These are phyloP conservation scores for Eupithecia subfuscata DNA, from an alignment of 2,888 invertebrate genomes.

Conservation along the genomic window DNA sequence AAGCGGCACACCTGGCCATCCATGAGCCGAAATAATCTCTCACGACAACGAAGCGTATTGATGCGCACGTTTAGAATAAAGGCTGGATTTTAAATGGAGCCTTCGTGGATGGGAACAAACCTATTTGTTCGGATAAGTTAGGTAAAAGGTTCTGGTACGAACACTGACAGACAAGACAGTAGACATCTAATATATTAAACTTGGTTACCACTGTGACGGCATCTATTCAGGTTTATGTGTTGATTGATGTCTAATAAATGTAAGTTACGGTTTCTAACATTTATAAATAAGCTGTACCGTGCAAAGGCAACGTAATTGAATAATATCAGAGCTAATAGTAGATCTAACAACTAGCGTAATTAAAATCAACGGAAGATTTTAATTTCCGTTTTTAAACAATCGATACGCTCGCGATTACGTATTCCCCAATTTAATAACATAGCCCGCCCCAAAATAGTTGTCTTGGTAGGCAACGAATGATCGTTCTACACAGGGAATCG, in stretches of 20 bases:
- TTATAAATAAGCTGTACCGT: neutral
- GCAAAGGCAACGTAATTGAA: neutral
- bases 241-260: neutral
- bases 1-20: constrained; percentile 39
- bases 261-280: neutral
- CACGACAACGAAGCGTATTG: constrained; percentile 50
- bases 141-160: neutral
- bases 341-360: neutral
- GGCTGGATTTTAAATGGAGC: constrained; percentile 43
- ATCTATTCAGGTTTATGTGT: neutral
- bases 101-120: constrained; percentile 38
- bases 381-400: neutral
- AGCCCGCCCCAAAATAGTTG: constrained; percentile 30
- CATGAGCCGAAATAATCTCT: constrained; percentile 50
- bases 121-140: constrained; percentile 41
- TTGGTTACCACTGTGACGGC: neutral
- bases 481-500: constrained; percentile 47
- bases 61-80: constrained; percentile 47
- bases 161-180: neutral
- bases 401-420: neutral
- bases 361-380: neutral
- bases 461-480: constrained; percentile 45
- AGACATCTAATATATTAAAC: neutral
- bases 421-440: constrained; percentile 18
- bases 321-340: neutral